Evolutionary conservation across 2,888 invertebrate species (phyloP), one percentile per base, ranked within the genome.

Genomic region (Ectemnius continuus): DNA sequence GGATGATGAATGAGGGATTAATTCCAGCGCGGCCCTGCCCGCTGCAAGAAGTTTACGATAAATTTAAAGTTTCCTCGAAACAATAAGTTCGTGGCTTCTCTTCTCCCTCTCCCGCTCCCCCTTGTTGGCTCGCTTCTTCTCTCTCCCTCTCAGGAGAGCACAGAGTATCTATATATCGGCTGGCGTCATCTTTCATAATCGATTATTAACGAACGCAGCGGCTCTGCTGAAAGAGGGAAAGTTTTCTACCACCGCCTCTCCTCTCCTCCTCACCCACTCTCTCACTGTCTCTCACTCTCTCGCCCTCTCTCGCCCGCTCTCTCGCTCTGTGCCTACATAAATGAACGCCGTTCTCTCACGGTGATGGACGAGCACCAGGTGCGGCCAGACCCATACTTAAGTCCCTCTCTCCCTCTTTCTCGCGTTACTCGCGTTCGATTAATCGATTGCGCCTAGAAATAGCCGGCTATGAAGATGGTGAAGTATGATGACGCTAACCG

Each of bases 1-100:
- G 75, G 81, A 87, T 87, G 88, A 89, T 89, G 85, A 86, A 88
- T 84, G 88, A 86, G 87, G 84, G 84, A 85, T 88, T 86, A 88
- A 87, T 87, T 86, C 85, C 78, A 74, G 71, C 67, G 67, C 75
- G 68, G 78, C 70, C 66, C 73, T 67, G 68, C 65, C 66, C 75
- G 58, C 75, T 69, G 73, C 79, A 73, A 78, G 78, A 86, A 86
- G 79, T 87, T 86, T 75, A 71, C 81, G 82, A 88, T 88, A 88
- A 89, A 88, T 89, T 88, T 85, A 73, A 87, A 88, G 83, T 88
- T 88, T 86, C 82, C 80, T 82, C 78, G 79, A 83, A 86, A 87
- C 85, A 88, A 88, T 85, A 87, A 86, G 87, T 85, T 84, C 1
- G 36, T 36, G 36, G 36, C 36, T 36, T 36, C 8, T 11, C 36